A percentile compares a stretch with the other conserved stretches of the same genome.
Conservation (phyloP, 1,140 invertebrate species). For the Heterodera carotae region DNA sequence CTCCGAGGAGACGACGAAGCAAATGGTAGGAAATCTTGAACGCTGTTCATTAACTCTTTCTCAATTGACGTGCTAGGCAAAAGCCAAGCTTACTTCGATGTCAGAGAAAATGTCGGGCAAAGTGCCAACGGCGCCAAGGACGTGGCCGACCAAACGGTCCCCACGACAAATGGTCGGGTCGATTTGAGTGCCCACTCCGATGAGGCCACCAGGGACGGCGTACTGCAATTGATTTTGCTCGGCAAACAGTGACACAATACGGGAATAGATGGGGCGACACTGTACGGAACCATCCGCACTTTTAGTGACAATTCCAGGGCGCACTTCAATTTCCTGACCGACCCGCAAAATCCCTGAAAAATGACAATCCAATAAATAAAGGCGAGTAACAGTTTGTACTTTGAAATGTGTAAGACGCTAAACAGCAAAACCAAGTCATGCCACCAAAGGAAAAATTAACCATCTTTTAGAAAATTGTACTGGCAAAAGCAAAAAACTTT, state of each 20-base stretch:
- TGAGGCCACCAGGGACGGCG: slow-evolving; percentile 93
- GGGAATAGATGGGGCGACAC: slow-evolving; percentile 91
- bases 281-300: slow-evolving; percentile 91
- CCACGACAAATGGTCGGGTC: slow-evolving; percentile 96
- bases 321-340: slow-evolving; percentile 80
- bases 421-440: too few species aligned
- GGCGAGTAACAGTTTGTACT: too few species aligned
- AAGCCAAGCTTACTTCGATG: slow-evolving; percentile 79
- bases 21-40: slow-evolving; percentile 79
- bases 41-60: too few species aligned
- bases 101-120: slow-evolving; percentile 96
- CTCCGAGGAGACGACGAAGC: slow-evolving; percentile 88
- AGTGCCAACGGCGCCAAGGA: slow-evolving; percentile 89
- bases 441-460: too few species aligned
- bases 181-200: slow-evolving; percentile 96
- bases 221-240: slow-evolving; percentile 98
- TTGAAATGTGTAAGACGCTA: too few species aligned
- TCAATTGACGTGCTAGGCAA: too few species aligned
- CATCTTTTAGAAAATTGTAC: too few species aligned
- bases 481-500: too few species aligned
- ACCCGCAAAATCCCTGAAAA: slow-evolving; percentile 69
- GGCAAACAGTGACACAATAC: slow-evolving; percentile 95
- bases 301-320: slow-evolving; percentile 81
- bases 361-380: too few species aligned
- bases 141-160: slow-evolving; percentile 93